Conservation (phyloP, 2,113 vertebrate genomes). For the Burhinus oedicnemus region DNA sequence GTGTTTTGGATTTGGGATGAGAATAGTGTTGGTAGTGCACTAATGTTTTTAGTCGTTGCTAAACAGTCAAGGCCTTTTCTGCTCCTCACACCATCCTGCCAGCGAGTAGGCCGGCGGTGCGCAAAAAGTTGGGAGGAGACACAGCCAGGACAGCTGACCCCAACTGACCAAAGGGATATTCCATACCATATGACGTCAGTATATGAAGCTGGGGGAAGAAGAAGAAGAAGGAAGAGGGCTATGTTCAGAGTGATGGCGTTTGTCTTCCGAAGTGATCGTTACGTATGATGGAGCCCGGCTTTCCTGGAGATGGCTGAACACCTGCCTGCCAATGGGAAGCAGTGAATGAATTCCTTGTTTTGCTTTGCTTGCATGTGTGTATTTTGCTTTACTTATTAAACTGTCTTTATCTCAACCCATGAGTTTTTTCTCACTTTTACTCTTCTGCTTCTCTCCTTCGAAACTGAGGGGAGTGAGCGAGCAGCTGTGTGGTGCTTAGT, state of each 20-base stretch:
- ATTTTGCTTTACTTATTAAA: neutral
- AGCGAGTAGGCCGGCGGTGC: neutral
- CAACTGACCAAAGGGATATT: neutral
- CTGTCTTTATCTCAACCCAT: neutral
- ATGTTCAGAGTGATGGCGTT: neutral
- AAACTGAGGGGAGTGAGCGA: neutral
- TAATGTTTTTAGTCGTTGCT: neutral
- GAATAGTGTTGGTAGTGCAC: neutral
- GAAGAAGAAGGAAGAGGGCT: neutral
- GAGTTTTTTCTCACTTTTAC: neutral
- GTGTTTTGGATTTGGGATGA: neutral
- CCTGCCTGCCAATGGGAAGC: neutral
- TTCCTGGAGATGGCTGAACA: neutral
- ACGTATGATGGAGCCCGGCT: neutral
- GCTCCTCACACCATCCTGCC: neutral
- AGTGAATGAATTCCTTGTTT: neutral
- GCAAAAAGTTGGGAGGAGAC: neutral
- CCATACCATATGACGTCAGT: neutral
- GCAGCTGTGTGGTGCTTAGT: neutral
- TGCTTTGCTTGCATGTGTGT: neutral
- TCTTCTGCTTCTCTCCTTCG: neutral
- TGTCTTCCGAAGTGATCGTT: neutral
- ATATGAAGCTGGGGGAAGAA: neutral
- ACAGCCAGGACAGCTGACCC: neutral
- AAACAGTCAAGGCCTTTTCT: neutral